phyloP scores from a whole-genome alignment of 2,888 invertebrate genomes.

The Plusia festucae region DNA sequence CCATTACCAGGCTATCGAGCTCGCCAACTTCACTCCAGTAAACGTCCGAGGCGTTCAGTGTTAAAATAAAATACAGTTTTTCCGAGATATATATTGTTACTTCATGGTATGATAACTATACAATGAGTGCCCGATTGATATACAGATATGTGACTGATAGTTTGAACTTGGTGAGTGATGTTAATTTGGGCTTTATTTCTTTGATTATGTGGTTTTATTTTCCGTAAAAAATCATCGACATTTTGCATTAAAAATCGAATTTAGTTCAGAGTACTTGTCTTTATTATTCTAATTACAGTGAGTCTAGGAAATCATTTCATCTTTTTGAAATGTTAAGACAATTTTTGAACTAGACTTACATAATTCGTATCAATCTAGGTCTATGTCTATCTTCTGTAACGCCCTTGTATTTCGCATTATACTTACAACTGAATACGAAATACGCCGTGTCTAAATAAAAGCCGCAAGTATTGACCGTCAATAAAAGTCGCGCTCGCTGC shows the following conservation, averaged over 20 bases:
- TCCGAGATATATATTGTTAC: not conserved
- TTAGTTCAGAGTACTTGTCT: no score
- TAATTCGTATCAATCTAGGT: no score
- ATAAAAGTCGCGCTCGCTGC: no score
- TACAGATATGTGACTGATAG: not conserved
- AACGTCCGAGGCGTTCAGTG: not conserved
- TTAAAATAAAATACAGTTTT: not conserved
- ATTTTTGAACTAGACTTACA: no score
- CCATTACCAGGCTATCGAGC: not conserved
- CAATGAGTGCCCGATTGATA: constrained; percentile 3
- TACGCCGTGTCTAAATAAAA: no score
- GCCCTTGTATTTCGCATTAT: no score
- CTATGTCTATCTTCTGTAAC: no score
- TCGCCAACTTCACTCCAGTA: not conserved
- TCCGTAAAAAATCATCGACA: not conserved
- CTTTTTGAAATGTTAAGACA: no score
- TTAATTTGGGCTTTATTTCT: not conserved
- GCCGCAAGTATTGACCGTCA: no score
- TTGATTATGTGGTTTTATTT: not conserved
- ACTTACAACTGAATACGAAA: no score
- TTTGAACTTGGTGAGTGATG: not conserved
- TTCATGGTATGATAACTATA: not conserved
- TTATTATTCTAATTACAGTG: no score
- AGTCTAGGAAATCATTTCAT: no score
- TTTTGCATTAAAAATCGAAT: not conserved